These are phyloP conservation scores for Aelia acuminata DNA, from an alignment of 2,888 invertebrate genomes.

Conservation along the genomic window DNA sequence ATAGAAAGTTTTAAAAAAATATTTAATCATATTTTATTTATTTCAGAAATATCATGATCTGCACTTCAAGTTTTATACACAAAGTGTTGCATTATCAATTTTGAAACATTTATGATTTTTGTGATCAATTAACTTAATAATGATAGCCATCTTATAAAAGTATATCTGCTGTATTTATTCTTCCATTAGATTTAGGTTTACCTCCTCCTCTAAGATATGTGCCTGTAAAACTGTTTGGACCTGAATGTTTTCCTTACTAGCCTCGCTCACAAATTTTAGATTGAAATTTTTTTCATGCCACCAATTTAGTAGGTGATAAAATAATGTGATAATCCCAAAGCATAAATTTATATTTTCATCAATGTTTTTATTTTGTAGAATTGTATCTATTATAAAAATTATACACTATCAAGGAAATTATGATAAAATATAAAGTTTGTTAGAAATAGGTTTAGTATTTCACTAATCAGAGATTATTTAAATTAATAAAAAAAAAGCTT, in stretches of 20 bases:
- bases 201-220: background rate
- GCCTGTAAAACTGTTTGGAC: background rate
- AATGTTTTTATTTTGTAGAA: slow-evolving; percentile 55
- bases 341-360: slow-evolving; percentile 48
- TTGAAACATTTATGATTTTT: background rate
- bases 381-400: background rate
- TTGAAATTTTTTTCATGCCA: slow-evolving; percentile 25
- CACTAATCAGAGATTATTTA: slow-evolving; percentile 13
- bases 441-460: slow-evolving; percentile 4
- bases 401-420: background rate
- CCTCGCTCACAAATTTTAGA: slow-evolving; percentile 46
- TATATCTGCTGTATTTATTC: slow-evolving; percentile 23
- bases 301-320: slow-evolving; percentile 53
- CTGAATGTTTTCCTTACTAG: slow-evolving; percentile 4
- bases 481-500: slow-evolving; percentile 6
- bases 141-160: background rate
- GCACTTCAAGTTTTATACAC: background rate
- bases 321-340: slow-evolving; percentile 56
- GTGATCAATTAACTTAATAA: background rate
- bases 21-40: background rate
- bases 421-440: background rate
- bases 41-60: background rate
- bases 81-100: background rate
- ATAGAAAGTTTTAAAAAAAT: background rate
- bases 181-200: slow-evolving; percentile 48